Percentiles rank a stretch among this genome's conserved stretches.
These are phyloP conservation scores for Neosilurus mollespiculum DNA, from an alignment of 2,797 vertebrate species.

Conservation along the genomic window DNA sequence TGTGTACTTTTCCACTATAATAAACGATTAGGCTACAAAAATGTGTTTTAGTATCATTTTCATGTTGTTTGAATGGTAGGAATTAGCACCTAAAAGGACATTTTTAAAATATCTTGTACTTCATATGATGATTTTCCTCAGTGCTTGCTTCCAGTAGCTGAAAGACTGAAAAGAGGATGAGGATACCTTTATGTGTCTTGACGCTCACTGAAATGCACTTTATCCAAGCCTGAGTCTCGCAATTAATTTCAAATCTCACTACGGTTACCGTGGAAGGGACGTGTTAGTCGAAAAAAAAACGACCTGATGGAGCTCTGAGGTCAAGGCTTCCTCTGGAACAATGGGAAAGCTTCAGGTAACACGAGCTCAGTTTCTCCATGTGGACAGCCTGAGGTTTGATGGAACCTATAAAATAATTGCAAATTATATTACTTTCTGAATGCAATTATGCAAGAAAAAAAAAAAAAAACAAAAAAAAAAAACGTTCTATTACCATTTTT, in stretches of 20 bases:
- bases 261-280: slow-evolving; percentile 35
- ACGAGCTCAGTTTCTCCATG: slow-evolving; percentile 28
- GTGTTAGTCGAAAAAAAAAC: slow-evolving; percentile 32
- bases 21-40: slow-evolving; percentile 28
- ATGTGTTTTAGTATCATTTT: slow-evolving; percentile 24
- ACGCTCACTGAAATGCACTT: slow-evolving; percentile 63
- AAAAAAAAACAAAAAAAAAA: background rate
- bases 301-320: slow-evolving; percentile 27
- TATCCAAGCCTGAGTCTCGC: slow-evolving; percentile 57
- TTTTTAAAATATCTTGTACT: background rate
- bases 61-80: background rate
- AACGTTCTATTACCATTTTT: slow-evolving; percentile 2
- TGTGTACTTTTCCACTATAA: background rate
- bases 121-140: background rate
- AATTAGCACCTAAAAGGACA: slow-evolving; percentile 17
- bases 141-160: background rate
- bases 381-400: slow-evolving; percentile 1
- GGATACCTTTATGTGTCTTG: slow-evolving; percentile 67
- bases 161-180: slow-evolving; percentile 18
- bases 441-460: background rate
- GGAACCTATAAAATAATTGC: slow-evolving; percentile 1
- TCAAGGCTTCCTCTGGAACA: background rate
- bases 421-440: slow-evolving; percentile 24
- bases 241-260: slow-evolving; percentile 65
- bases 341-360: slow-evolving; percentile 11